Conservation (phyloP, 2,797 vertebrate species). For the Antrozous pallidus region DNA sequence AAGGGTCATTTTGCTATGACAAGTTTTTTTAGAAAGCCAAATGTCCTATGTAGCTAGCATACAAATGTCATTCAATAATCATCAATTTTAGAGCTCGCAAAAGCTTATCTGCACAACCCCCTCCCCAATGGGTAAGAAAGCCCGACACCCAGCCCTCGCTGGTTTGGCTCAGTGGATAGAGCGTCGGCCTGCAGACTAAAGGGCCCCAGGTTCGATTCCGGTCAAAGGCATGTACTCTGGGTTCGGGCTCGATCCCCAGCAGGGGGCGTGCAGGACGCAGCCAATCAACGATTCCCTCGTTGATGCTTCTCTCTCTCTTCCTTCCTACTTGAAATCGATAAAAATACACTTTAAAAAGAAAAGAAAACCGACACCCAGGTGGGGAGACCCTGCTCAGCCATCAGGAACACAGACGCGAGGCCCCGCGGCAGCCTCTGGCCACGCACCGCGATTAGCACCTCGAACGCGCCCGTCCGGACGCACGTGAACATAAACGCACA, state of each 20-base stretch:
- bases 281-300: no score
- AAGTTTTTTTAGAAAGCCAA: not conserved
- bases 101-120: not conserved
- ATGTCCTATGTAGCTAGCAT: not conserved
- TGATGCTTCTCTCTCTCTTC: no score
- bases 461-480: rapidly evolving
- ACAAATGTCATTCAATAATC: not conserved
- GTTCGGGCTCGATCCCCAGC: no score
- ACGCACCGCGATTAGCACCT: rapidly evolving
- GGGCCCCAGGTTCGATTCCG: no score
- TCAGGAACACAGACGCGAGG: not conserved
- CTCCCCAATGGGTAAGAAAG: not conserved
- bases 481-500: rapidly evolving
- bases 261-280: no score
- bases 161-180: no score
- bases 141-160: not conserved
- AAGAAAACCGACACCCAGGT: not conserved
- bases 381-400: not conserved
- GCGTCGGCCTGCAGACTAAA: no score
- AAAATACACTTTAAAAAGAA: not conserved
- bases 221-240: no score
- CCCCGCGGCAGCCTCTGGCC: not conserved
- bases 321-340: no score
- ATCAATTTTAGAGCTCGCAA: not conserved
- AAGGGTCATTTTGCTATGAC: not conserved